These are phyloP conservation scores for Dicranocentrus wangi DNA, from an alignment of 2,888 invertebrate species.

Conservation along the genomic window DNA sequence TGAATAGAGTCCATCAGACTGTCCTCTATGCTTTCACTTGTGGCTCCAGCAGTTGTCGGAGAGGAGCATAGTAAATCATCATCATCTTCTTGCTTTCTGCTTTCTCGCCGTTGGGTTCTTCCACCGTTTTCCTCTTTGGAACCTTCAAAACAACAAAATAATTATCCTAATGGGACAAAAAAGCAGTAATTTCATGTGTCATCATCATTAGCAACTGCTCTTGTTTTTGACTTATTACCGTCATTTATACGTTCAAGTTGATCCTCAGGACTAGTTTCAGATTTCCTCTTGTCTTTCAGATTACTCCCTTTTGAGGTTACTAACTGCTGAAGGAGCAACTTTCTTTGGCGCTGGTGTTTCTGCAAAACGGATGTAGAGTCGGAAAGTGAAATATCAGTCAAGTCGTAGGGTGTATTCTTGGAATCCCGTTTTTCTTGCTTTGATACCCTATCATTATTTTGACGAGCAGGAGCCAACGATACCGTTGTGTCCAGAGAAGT, in stretches of 20 bases:
- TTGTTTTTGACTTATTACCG: background rate
- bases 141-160: background rate
- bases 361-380: conserved; percentile 47
- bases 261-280: conserved; percentile 12
- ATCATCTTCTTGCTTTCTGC: conserved; percentile 22
- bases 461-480: background rate
- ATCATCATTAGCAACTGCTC: background rate
- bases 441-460: background rate
- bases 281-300: conserved; percentile 11
- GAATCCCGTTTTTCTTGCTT: background rate
- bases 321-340: conserved; percentile 37
- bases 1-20: conserved; percentile 70
- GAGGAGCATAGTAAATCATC: conserved; percentile 41
- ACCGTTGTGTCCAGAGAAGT: conserved; percentile 42
- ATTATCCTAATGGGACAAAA: background rate
- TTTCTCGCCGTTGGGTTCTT: background rate
- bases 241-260: conserved; percentile 14
- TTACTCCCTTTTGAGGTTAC: conserved; percentile 3
- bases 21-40: conserved; percentile 66
- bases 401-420: background rate
- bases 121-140: background rate
- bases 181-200: conserved; percentile 6
- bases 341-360: conserved; percentile 19
- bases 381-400: conserved; percentile 60
- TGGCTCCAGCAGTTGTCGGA: conserved; percentile 37